Evolutionary conservation across 2,888 invertebrate species (phyloP).

Genomic region (Crepidodera aurea): DNA sequence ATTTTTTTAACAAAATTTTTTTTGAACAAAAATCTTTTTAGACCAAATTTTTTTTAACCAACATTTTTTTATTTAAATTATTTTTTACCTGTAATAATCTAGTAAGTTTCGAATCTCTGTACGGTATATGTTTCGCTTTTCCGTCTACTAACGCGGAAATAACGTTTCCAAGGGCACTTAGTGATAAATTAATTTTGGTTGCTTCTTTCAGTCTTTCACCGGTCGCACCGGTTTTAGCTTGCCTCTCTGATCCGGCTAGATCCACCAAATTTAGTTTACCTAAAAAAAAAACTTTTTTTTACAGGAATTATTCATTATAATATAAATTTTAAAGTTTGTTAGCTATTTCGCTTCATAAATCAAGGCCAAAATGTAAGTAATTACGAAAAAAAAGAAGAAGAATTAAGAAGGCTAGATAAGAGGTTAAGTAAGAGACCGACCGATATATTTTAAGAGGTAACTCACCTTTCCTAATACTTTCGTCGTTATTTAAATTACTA

Average conservation of each 20-base stretch:
- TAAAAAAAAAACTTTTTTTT: conserved; percentile 32
- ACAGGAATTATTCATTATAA: neutral
- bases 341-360: too few species aligned
- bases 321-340: too few species aligned
- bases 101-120: conserved; percentile 86
- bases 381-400: too few species aligned
- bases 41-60: too few species aligned
- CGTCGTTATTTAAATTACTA: conserved; percentile 61
- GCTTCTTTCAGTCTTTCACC: conserved; percentile 88
- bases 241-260: conserved; percentile 87
- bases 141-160: conserved; percentile 87
- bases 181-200: conserved; percentile 86
- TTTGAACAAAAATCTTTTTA: too few species aligned
- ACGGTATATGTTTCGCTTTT: conserved; percentile 81
- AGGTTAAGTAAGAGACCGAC: too few species aligned
- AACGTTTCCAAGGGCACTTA: conserved; percentile 88
- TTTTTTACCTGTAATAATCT: conserved; percentile 74
- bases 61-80: too few species aligned
- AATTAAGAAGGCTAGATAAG: too few species aligned
- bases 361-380: too few species aligned
- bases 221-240: conserved; percentile 83
- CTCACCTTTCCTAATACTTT: conserved; percentile 57
- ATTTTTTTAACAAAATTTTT: too few species aligned
- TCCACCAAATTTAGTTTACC: conserved; percentile 89
- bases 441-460: too few species aligned